A percentile compares a stretch with the other conserved stretches of the same genome.
Evolutionary conservation across 2,888 invertebrate species (phyloP).

Genomic region (Lagria hirta): DNA sequence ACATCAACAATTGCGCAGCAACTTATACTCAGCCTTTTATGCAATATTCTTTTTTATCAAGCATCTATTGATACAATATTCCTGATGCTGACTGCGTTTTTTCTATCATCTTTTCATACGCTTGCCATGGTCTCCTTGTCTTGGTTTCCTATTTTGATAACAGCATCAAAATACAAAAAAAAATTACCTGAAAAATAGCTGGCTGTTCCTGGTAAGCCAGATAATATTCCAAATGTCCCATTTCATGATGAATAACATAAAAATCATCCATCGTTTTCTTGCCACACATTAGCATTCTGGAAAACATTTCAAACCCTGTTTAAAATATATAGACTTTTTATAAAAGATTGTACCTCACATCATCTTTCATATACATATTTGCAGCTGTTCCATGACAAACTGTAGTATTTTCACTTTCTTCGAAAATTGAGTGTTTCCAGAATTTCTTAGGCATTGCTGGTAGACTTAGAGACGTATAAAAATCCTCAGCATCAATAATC

Average conservation of each 20-base stretch:
- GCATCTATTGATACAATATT: too few relatives aligned
- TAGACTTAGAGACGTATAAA: conserved; percentile 66
- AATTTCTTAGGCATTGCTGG: conserved; percentile 63
- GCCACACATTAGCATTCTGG: conserved; percentile 67
- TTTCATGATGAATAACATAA: conserved; percentile 69
- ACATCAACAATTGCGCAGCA: too few relatives aligned
- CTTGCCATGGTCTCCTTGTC: not conserved
- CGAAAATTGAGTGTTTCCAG: conserved; percentile 64
- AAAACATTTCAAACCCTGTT: conserved; percentile 32
- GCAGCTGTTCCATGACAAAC: conserved; percentile 74
- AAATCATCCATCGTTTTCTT: conserved; percentile 63
- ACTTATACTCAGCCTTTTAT: too few relatives aligned
- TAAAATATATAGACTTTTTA: not conserved
- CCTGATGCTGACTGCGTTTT: too few relatives aligned
- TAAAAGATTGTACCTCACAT: conserved; percentile 60
- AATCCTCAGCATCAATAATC: conserved; percentile 67
- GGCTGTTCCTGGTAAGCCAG: conserved; percentile 69
- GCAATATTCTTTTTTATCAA: too few relatives aligned
- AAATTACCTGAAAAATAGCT: conserved; percentile 61
- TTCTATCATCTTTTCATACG: too few relatives aligned
- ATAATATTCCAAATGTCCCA: conserved; percentile 75
- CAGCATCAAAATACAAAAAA: too few relatives aligned
- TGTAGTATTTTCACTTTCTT: conserved; percentile 46
- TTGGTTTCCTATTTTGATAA: too few relatives aligned
- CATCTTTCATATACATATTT: conserved; percentile 66